Evolutionary conservation across 2,113 vertebrate genomes (phyloP).

Genomic region (Bubalus kerabau): DNA sequence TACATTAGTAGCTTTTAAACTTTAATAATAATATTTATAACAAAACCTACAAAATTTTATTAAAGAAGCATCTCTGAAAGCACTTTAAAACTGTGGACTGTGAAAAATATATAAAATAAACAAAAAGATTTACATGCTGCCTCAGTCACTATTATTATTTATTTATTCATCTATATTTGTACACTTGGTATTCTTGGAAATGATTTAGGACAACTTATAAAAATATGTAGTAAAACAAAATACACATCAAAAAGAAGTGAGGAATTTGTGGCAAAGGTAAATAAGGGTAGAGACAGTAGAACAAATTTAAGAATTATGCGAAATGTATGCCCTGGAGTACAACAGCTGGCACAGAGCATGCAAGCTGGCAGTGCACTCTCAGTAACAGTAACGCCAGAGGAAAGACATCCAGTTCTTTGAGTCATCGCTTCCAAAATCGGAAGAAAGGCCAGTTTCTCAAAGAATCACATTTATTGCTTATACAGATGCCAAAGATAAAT

Average conservation of each 20-base stretch:
- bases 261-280: not conserved
- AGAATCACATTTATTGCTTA: not conserved
- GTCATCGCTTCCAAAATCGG: not conserved
- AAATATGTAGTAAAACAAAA: not conserved
- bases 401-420: not conserved
- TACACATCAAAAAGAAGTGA: not conserved
- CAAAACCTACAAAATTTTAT: not conserved
- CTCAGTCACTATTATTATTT: not conserved
- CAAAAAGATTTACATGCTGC: not conserved
- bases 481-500: not conserved
- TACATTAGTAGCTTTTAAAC: not conserved
- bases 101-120: not conserved
- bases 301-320: not conserved
- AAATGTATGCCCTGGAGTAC: not conserved
- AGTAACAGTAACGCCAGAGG: not conserved
- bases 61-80: not conserved
- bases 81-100: not conserved
- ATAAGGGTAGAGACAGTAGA: not conserved
- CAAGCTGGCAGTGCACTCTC: not conserved
- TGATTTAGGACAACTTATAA: not conserved
- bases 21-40: not conserved
- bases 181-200: not conserved
- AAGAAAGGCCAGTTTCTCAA: not conserved
- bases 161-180: conserved; percentile 11
- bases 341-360: not conserved